Evolutionary conservation across 2,797 vertebrate species (phyloP).

Genomic region (Mormyrops boulengeri): DNA sequence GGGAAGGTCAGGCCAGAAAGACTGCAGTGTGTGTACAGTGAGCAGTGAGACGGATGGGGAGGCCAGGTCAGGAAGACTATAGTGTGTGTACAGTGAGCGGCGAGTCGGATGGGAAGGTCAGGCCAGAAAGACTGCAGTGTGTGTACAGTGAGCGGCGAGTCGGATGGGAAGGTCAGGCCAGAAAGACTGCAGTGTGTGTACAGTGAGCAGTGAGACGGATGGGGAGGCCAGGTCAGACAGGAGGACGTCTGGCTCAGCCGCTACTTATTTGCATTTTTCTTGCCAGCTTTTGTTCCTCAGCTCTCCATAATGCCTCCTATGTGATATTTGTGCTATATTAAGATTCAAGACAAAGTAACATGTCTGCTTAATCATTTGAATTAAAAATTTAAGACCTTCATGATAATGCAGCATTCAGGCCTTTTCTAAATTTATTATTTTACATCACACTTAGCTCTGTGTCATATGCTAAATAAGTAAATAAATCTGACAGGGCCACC

Average conservation of each 20-base stretch:
- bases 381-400: neutral
- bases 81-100: no score
- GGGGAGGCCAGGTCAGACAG: slow-evolving; percentile 22
- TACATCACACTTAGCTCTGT: neutral
- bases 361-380: neutral
- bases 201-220: slow-evolving; percentile 31
- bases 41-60: no score
- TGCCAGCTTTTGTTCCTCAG: neutral
- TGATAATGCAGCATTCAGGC: neutral
- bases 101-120: no score
- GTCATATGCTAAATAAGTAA: neutral
- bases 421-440: neutral
- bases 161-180: neutral
- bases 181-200: neutral
- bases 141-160: no score
- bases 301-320: neutral
- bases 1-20: no score
- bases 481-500: neutral
- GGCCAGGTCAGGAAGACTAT: no score
- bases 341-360: neutral
- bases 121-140: no score
- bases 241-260: neutral
- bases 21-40: no score
- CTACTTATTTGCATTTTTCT: neutral
- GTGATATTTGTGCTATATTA: neutral